Conservation (phyloP, 2,888 invertebrate species). For the Gisinianus flammeolus region DNA sequence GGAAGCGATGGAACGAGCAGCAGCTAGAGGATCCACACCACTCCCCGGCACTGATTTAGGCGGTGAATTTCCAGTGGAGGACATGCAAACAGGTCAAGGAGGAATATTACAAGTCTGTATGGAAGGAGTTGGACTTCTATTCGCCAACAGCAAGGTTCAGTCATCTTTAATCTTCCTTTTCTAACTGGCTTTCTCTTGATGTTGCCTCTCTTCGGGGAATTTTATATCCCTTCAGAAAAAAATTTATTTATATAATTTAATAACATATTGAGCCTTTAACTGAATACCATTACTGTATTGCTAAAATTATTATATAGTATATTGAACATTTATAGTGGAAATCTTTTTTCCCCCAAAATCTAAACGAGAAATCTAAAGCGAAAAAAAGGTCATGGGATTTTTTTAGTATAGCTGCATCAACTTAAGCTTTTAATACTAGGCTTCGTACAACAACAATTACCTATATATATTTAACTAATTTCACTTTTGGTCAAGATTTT, state of each 20-base stretch:
- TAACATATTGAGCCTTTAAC: neutral
- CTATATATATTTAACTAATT: no score
- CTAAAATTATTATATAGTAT: neutral
- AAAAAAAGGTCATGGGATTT: no score
- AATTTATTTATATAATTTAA: no score
- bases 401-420: no score
- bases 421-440: no score
- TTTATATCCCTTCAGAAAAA: neutral
- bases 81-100: conserved; percentile 95
- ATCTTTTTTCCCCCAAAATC: neutral
- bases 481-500: no score
- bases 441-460: no score
- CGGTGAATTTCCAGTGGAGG: conserved; percentile 98
- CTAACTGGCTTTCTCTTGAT: neutral
- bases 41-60: conserved; percentile 70
- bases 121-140: conserved; percentile 98
- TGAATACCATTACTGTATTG: neutral
- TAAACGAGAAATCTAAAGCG: no score
- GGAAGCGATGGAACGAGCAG: conserved; percentile 93
- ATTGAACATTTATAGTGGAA: neutral
- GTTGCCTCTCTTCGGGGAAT: neutral
- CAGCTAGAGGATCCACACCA: conserved; percentile 75
- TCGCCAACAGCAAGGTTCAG: conserved; percentile 98
- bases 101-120: conserved; percentile 98
- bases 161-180: neutral